Conservation (phyloP, 2,888 invertebrate species). For the Palloptera scutellata region DNA sequence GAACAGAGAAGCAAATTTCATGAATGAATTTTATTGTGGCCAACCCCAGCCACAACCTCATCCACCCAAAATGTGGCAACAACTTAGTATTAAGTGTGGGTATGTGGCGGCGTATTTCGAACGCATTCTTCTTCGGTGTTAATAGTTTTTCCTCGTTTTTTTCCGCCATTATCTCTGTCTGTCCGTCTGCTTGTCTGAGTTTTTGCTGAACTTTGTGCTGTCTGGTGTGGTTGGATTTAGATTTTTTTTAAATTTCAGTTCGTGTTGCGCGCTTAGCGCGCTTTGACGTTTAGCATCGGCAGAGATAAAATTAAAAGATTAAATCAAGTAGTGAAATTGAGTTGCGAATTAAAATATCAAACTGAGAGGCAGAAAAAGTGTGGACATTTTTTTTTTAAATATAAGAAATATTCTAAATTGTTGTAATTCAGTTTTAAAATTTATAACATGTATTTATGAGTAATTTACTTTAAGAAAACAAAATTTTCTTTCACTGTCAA, state of each 20-base stretch:
- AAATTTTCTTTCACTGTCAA: no score
- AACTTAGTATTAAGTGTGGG: not conserved
- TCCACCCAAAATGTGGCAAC: no score
- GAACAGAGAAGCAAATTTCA: not conserved
- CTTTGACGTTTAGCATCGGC: constrained; percentile 44
- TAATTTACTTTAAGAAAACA: no score
- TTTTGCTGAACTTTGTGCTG: constrained; percentile 39
- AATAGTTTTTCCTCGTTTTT: not conserved
- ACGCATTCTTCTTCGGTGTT: constrained; percentile 6
- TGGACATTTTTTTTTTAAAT: no score
- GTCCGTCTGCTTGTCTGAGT: constrained; percentile 43
- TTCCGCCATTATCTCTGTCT: constrained; percentile 22
- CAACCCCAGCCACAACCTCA: no score
- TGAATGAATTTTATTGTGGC: constrained; percentile 2
- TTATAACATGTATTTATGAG: no score
- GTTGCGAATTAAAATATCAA: not conserved
- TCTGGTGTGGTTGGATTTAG: constrained; percentile 16
- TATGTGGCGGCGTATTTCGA: constrained; percentile 12
- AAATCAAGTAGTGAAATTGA: constrained; percentile 9
- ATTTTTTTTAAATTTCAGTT: constrained; percentile 49
- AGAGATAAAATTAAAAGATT: constrained; percentile 31
- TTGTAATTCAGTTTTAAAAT: no score
- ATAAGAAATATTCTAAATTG: no score
- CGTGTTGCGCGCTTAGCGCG: constrained; percentile 60
- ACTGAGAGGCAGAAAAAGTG: constrained; percentile 13